These are phyloP conservation scores for Liparis tanakae DNA, from an alignment of 2,797 vertebrate species.

Conservation along the genomic window DNA sequence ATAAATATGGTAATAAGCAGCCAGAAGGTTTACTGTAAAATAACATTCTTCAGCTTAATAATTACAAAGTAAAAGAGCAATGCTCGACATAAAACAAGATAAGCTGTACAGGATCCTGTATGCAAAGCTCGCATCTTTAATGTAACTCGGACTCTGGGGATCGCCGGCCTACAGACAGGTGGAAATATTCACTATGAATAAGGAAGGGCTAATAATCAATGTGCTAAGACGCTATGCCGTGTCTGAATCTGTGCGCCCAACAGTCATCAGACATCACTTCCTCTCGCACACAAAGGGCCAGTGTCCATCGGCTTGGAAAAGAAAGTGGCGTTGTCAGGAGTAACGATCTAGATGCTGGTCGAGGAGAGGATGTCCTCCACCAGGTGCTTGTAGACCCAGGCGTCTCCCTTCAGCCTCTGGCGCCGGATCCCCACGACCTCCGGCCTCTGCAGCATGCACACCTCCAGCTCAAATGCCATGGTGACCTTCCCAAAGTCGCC, in stretches of 20 bases:
- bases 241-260: constrained; percentile 9
- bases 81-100: constrained; percentile 43
- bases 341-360: constrained; percentile 81
- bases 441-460: constrained; percentile 88
- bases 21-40: constrained; percentile 50
- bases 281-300: background rate
- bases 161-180: constrained; percentile 31
- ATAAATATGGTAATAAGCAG: constrained; percentile 68
- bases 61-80: constrained; percentile 41
- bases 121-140: constrained; percentile 24
- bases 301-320: background rate
- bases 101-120: constrained; percentile 26
- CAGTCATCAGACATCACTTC: background rate
- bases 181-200: constrained; percentile 47
- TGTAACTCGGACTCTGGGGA: constrained; percentile 22
- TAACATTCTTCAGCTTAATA: constrained; percentile 33
- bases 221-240: background rate
- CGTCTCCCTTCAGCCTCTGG: constrained; percentile 93
- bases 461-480: constrained; percentile 94
- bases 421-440: constrained; percentile 89
- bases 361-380: constrained; percentile 92
- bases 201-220: constrained; percentile 21
- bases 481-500: constrained; percentile 93
- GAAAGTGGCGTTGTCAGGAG: background rate
- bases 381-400: constrained; percentile 96